Evolutionary conservation across 2,888 invertebrate genomes (phyloP).

Genomic region (Spatulosminthurus flaviceps): DNA sequence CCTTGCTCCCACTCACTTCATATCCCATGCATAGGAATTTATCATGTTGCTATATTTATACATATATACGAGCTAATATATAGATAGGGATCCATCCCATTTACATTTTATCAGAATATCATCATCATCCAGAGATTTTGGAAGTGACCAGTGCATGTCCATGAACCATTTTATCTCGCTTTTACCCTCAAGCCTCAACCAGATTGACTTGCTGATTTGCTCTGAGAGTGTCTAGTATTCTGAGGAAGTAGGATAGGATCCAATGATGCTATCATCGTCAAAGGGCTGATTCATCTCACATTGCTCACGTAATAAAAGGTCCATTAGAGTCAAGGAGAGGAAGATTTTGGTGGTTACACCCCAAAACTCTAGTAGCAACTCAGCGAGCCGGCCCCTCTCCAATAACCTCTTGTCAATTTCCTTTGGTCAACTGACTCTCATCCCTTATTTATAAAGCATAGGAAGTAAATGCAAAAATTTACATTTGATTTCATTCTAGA

Average conservation of each 20-base stretch:
- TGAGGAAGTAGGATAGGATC: too few species aligned
- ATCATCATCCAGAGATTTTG: neutral
- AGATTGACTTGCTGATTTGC: constrained; percentile 23
- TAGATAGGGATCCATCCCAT: constrained; percentile 2
- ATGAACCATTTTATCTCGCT: neutral
- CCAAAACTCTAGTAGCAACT: neutral
- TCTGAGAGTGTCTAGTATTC: neutral
- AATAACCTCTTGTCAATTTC: neutral
- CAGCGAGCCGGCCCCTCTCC: neutral
- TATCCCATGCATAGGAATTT: constrained; percentile 11
- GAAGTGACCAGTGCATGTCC: neutral
- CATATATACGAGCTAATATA: too few species aligned
- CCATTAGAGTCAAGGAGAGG: constrained; percentile 15
- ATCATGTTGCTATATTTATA: too few species aligned
- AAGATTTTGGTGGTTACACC: constrained; percentile 1
- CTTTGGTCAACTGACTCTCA: neutral
- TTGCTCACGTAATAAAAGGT: constrained; percentile 9
- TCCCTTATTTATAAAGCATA: neutral
- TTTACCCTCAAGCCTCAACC: neutral
- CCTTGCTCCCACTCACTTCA: neutral
- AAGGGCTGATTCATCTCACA: neutral
- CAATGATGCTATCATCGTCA: neutral
- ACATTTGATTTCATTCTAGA: too few species aligned
- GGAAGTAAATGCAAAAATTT: too few species aligned
- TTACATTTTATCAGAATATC: constrained; percentile 3